Evolutionary conservation across 2,888 invertebrate genomes (phyloP).

Genomic region (Enoplolaimus lenunculus): DNA sequence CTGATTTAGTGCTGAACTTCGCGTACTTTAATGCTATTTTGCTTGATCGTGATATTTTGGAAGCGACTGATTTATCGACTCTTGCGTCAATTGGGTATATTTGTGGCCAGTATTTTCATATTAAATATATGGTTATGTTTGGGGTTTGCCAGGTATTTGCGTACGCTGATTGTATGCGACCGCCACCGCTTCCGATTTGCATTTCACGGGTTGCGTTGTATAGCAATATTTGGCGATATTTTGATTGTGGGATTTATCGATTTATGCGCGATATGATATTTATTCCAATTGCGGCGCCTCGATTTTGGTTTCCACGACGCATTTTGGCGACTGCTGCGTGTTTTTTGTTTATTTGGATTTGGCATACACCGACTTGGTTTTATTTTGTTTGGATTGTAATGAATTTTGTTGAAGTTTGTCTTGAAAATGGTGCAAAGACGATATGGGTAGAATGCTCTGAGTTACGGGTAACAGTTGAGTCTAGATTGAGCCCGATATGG

Average conservation of each 20-base stretch:
- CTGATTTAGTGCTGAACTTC: slow-evolving; percentile 57
- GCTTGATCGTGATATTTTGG: slow-evolving; percentile 47
- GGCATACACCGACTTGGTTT: slow-evolving; percentile 11
- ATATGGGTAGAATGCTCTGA: neutral
- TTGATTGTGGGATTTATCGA: slow-evolving; percentile 14
- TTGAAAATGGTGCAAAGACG: slow-evolving; percentile 7
- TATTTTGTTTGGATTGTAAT: slow-evolving; percentile 6
- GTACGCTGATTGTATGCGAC: neutral
- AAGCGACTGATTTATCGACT: neutral
- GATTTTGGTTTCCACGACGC: neutral
- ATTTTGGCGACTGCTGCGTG: slow-evolving; percentile 14
- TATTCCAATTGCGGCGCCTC: slow-evolving; percentile 8
- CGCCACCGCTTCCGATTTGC: slow-evolving; percentile 15
- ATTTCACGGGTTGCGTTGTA: slow-evolving; percentile 15
- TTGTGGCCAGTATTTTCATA: slow-evolving; percentile 60
- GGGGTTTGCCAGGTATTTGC: slow-evolving; percentile 5
- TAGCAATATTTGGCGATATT: slow-evolving; percentile 18
- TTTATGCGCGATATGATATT: slow-evolving; percentile 11
- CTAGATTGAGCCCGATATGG: too few relatives aligned
- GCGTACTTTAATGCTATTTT: slow-evolving; percentile 65
- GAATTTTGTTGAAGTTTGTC: slow-evolving; percentile 5
- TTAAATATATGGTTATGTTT: slow-evolving; percentile 14
- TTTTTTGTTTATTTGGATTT: slow-evolving; percentile 20
- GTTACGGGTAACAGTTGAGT: neutral
- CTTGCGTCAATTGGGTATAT: slow-evolving; percentile 48